Base-by-base conservation (phyloP, 2,797 vertebrate species). In the Lagorchestes hirsutus region DNA sequence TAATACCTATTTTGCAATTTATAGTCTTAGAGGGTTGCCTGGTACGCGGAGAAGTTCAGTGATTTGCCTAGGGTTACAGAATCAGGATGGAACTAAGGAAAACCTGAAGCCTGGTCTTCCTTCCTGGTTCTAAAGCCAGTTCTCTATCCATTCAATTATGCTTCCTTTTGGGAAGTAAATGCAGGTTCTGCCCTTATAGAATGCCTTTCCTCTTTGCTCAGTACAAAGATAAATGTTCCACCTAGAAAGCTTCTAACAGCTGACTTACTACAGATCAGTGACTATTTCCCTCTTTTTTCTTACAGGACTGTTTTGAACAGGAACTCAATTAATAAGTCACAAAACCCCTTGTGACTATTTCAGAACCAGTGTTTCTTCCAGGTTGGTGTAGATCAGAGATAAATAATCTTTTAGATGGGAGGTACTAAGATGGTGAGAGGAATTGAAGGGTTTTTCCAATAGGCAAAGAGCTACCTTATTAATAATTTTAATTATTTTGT, bases 251-350 rank as follows among this genome's bases (percentile, higher is more conserved):
- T 87, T 87, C 22, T 10, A 87, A 11, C 12, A 28, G 24, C 40
- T 87, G 24, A 10, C 40, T 87, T 82, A n/a, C 40, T 40, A 74
- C n/a, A 46, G 16, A 82, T 82, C 18, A 24, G n/a, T 87, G 74
- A 87, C 40, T 87, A 50, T 4, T 50, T 9, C 31, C 24, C 24
- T 87, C 40, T 46, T 50, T 16, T 67, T 87, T 50, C 74, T 50
- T 46, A 50, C 22, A 27, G 74, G 74, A 9, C 3, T 87, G 40
- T 50, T 50, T 50, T 87, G 74, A 55, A 18, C 74, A n/a, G n/a
- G 46, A n/a, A 67, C 56, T 96, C 58, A 27, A 10, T 95, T 95
- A 92, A 54, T 87, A 55, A 95, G 40, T 13, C n/a, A 93, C 92
- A 87, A 87, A 50, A 40, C 40, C 95, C 55, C n/a, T 87, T 91